Conservation (phyloP, 1,140 invertebrate species). For the Eulimnadia texana region DNA sequence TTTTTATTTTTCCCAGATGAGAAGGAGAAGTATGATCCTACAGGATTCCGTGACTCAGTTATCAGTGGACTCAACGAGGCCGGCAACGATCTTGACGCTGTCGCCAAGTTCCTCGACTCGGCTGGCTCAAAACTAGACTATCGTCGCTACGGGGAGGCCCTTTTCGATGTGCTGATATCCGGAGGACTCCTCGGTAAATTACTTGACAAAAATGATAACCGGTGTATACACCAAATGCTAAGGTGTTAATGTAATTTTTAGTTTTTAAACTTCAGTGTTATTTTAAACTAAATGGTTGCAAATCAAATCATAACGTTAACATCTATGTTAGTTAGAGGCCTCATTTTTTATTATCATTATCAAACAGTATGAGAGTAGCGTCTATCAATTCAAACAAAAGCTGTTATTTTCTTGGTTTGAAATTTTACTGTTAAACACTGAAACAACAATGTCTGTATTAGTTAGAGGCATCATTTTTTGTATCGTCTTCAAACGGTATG, state of each 20-base stretch:
- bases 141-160: slow-evolving; percentile 88
- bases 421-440: too few relatives aligned
- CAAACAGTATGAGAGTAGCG: too few relatives aligned
- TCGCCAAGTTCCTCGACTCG: slow-evolving; percentile 83
- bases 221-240: too few relatives aligned
- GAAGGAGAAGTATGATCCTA: slow-evolving; percentile 98
- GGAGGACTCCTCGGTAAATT: slow-evolving; percentile 64
- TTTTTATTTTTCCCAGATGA: slow-evolving; percentile 55
- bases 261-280: background rate
- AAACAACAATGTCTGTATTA: too few relatives aligned
- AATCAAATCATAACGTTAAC: background rate
- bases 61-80: slow-evolving; percentile 84
- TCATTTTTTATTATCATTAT: too few relatives aligned
- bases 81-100: slow-evolving; percentile 76
- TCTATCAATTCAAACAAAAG: too few relatives aligned
- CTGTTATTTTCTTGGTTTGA: too few relatives aligned
- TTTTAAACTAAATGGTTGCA: background rate
- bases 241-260: too few relatives aligned
- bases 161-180: slow-evolving; percentile 95
- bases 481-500: too few relatives aligned
- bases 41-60: slow-evolving; percentile 90
- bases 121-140: slow-evolving; percentile 93
- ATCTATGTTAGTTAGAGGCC: too few relatives aligned
- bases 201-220: background rate
- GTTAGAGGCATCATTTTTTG: too few relatives aligned